A percentile compares a stretch with the other conserved stretches of the same genome.
These are phyloP conservation scores for Autographa gamma DNA, from an alignment of 2,888 invertebrate species.

Conservation along the genomic window DNA sequence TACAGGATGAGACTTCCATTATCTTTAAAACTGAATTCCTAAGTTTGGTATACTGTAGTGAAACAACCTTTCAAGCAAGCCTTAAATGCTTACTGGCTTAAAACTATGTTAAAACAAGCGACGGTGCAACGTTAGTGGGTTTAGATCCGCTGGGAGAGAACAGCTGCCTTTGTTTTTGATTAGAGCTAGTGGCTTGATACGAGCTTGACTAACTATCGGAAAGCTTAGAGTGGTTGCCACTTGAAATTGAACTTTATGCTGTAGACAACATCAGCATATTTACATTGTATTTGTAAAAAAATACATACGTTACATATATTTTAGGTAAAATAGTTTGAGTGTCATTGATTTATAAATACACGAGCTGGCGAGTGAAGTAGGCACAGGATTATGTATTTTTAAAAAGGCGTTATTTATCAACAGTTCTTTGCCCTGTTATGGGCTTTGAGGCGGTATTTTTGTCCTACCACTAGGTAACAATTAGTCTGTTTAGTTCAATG, in stretches of 20 bases:
- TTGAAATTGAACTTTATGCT: neutral
- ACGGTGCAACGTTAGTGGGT: slow-evolving; percentile 3
- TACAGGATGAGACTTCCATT: too few species aligned
- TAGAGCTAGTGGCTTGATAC: slow-evolving; percentile 4
- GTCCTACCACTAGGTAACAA: too few species aligned
- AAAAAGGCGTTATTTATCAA: too few species aligned
- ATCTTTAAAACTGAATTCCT: neutral
- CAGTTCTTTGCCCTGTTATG: too few species aligned
- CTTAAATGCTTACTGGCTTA: neutral
- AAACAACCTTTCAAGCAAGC: neutral
- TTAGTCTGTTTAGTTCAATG: too few species aligned
- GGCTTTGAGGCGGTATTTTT: too few species aligned
- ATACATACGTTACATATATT: neutral
- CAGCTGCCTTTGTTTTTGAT: slow-evolving; percentile 4
- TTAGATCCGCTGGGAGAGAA: neutral
- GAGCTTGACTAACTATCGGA: slow-evolving; percentile 5
- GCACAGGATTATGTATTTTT: too few species aligned
- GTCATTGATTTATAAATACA: neutral
- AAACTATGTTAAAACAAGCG: slow-evolving; percentile 9
- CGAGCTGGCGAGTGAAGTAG: neutral
- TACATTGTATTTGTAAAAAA: neutral
- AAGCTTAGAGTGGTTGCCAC: neutral
- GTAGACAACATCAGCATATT: neutral
- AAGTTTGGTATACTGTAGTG: neutral
- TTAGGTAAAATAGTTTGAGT: neutral